Base-by-base conservation (phyloP, 2,113 vertebrate species). In the Barnardius zonarius region DNA sequence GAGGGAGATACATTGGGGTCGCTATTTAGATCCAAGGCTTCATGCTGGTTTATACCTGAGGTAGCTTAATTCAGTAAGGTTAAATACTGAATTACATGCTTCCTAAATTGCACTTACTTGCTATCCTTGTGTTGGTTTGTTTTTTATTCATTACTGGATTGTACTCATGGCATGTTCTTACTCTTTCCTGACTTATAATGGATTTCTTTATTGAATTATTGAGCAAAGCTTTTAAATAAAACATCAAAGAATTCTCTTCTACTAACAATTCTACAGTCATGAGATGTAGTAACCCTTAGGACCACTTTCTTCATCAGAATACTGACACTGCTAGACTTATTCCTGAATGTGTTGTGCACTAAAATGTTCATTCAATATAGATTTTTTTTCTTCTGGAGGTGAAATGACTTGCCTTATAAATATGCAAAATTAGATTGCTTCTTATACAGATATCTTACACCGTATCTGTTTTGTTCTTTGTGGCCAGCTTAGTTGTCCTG, bases 141-240 rank as follows among this genome's bases (percentile, higher is more conserved):
- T 83, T 94, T 94, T 92, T 74, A 76, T 72, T 75, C 84, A 48
- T 83, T 80, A 86, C 54, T 96, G 84, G 64, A 82, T 96, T 95
- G 86, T 94, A 95, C 57, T 94, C 63, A 15, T 83, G 63, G 69
- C 79, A 88, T 33, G 63, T 92, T 95, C 92, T 80, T 91, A 88
- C 86, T 88, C 83, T 83, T 95, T 95, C 62, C 51, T 94, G 80
- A 79, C 95, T 92, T 95, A 95, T 96, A 96, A 97, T 92, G 74
- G 90, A 93, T 93, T 85, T 95, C 93, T 93, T 97, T 96, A 92
- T 76, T 97, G 95, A 97, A 97, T 97, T 96, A 97, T 96, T 96
- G 95, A 98, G 89, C 79, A 95, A 92, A 96, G 91, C 49, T 88
- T 81, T 97, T 96, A 96, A 96, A 97, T 97, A 96, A 96, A 97